Base-by-base conservation (phyloP, 53 echinoderm and acorn worm genomes). In the Apostichopus leukothele region DNA sequence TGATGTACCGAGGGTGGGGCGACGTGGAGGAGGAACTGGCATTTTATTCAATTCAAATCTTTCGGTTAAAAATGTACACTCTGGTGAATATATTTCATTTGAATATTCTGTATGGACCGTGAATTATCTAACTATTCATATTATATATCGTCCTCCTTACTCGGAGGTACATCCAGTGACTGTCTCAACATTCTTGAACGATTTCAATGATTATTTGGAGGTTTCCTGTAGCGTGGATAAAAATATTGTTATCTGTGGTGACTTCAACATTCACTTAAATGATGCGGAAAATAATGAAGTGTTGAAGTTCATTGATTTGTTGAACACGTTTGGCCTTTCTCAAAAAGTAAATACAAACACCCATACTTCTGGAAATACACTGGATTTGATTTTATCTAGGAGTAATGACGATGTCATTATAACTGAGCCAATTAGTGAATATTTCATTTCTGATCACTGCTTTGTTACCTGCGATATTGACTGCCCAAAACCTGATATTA, bases 11-110 rank as follows among this genome's bases (percentile, higher is more conserved):
- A 80, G 80, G 51, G 14, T 14, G 27, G 51, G 51, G 51, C 4
- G 80, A 80, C 13, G 11, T 14, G 80, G 80, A 14, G 80, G 80
- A 9, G 80, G 80, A 11, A 52, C 51, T 80, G 80, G 80, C 4
- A 51, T 80, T 5, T 52, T 80, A 50, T 80, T 39, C 80, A 80
- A 52, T 51, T 10, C 8, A 80, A 80, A 52, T 39, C 51, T 50
- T 50, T 14, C 8, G 11, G 80, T 80, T 10, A 80, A 54, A 51
- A 52, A 51, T 50, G 13, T 80, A 16, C 14, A 50, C 50, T 12
- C 5, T 39, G 80, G 80, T 50, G 80, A 80, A 54, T 50, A 12
- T 51, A 50, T 52, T 51, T 80, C 52, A 80, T 80, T 80, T 80
- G 80, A 80, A 52, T 80, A 53, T 80, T 51, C 80, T 14, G 52